Conservation (phyloP, 2,888 invertebrate genomes). For the Drosophila mimetica region DNA sequence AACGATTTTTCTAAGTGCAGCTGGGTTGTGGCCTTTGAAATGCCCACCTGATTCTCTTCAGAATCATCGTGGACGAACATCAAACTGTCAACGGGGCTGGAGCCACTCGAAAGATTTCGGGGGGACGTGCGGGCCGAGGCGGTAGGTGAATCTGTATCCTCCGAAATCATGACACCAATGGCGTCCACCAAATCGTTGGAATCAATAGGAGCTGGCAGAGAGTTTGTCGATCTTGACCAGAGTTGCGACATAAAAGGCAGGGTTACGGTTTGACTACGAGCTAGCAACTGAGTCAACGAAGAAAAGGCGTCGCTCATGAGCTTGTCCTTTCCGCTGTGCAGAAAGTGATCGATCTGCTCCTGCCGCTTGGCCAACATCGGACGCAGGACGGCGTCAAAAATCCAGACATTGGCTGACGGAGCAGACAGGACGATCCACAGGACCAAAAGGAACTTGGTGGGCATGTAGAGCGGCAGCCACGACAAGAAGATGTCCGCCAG, state of each 20-base stretch:
- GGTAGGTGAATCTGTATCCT: not conserved
- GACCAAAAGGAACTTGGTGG: conserved; percentile 55
- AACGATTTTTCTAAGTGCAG: conserved; percentile 6
- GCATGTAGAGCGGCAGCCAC: conserved; percentile 92
- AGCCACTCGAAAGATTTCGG: not conserved
- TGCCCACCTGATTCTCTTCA: not conserved
- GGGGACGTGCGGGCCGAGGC: not conserved
- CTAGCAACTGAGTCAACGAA: not conserved
- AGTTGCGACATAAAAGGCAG: conserved; percentile 19
- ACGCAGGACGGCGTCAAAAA: conserved; percentile 53
- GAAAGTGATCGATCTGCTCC: conserved; percentile 52
- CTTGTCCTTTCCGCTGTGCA: conserved; percentile 46
- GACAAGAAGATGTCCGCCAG: conserved; percentile 97
- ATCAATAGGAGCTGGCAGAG: too few relatives aligned
- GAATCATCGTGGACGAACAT: not conserved
- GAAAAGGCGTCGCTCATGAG: conserved; percentile 35
- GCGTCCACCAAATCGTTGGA: too few relatives aligned
- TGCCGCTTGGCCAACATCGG: conserved; percentile 51
- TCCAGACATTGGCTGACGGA: conserved; percentile 64
- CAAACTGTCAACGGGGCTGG: not conserved
- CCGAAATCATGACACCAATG: not conserved
- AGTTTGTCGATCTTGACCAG: conserved; percentile 16
- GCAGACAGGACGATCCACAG: conserved; percentile 57
- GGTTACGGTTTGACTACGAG: not conserved
- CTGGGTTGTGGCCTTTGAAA: conserved; percentile 1